These are phyloP conservation scores for Lagria hirta DNA, from an alignment of 2,888 invertebrate genomes.

Conservation along the genomic window DNA sequence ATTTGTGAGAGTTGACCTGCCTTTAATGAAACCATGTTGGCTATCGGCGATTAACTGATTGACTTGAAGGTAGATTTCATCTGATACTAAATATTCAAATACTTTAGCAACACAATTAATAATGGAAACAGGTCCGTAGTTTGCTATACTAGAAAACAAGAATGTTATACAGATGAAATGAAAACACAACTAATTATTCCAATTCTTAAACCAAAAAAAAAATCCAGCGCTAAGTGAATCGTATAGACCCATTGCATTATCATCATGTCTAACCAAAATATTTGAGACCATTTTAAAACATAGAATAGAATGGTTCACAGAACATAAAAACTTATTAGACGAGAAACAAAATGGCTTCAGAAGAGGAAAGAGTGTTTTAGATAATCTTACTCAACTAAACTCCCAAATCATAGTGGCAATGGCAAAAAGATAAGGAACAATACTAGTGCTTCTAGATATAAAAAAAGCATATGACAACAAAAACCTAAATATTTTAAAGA, in stretches of 20 bases:
- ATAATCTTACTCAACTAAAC: not conserved
- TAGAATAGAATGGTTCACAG: not conserved
- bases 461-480: no score
- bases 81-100: no score
- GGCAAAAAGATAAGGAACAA: not conserved
- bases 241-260: not conserved
- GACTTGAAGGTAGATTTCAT: no score
- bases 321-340: not conserved
- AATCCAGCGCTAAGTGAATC: not conserved
- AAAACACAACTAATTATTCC: not conserved
- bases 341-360: not conserved
- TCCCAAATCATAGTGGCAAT: not conserved
- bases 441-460: not conserved
- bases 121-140: not conserved
- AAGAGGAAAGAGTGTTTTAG: not conserved
- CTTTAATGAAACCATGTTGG: no score
- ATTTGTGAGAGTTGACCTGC: no score
- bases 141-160: not conserved
- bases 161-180: not conserved
- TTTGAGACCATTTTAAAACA: no score
- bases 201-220: not conserved
- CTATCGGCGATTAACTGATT: no score
- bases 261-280: not conserved
- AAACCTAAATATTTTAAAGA: not conserved
- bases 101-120: not conserved